A percentile compares a stretch with the other conserved stretches of the same genome.
Evolutionary conservation across 2,888 invertebrate species (phyloP).

Genomic region (Cataglyphis cursor): DNA sequence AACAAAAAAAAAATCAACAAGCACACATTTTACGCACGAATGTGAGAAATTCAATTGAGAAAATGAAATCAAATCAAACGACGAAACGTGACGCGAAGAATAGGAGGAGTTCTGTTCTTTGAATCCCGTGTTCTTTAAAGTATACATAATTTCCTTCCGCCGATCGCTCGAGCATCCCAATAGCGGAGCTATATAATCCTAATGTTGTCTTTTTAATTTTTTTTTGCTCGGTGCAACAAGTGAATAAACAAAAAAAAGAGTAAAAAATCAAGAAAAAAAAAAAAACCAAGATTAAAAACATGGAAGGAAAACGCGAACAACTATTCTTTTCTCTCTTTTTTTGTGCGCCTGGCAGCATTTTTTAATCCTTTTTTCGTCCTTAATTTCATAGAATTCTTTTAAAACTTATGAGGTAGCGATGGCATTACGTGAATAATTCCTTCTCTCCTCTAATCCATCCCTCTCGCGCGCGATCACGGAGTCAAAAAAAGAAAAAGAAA

Average conservation of each 20-base stretch:
- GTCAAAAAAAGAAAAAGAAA: slow-evolving; percentile 44
- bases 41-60: slow-evolving; percentile 9
- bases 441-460: slow-evolving; percentile 27
- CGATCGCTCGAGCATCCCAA: slow-evolving; percentile 47
- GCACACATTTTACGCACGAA: slow-evolving; percentile 22
- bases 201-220: background rate
- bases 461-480: slow-evolving; percentile 39
- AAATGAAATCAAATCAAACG: slow-evolving; percentile 17
- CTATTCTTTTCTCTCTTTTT: slow-evolving; percentile 50
- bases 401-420: slow-evolving; percentile 76
- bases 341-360: slow-evolving; percentile 44
- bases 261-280: slow-evolving; percentile 47
- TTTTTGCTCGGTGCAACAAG: slow-evolving; percentile 51
- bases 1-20: slow-evolving; percentile 35
- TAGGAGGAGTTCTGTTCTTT: background rate
- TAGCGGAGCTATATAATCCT: slow-evolving; percentile 38
- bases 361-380: slow-evolving; percentile 13
- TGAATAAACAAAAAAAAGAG: slow-evolving; percentile 57
- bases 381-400: slow-evolving; percentile 50
- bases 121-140: background rate
- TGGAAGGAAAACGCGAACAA: slow-evolving; percentile 65
- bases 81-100: slow-evolving; percentile 45
- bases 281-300: slow-evolving; percentile 56
- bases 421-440: slow-evolving; percentile 52
- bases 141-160: slow-evolving; percentile 24